Percentiles rank a stretch among this genome's conserved stretches.
phyloP scores from a whole-genome alignment of 2,113 vertebrate species.

The Uropsilus gracilis region DNA sequence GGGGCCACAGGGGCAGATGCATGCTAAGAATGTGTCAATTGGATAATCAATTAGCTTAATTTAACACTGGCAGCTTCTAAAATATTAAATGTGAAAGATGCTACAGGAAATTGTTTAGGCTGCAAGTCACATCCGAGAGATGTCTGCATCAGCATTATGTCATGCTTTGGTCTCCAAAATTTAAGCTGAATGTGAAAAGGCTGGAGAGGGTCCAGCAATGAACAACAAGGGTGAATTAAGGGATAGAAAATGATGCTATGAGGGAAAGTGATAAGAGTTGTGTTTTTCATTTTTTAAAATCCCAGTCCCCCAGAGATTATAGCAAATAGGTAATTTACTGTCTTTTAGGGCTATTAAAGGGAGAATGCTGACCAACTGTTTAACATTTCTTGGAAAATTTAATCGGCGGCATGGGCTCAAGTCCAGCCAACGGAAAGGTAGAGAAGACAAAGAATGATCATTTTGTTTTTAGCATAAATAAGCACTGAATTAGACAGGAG shows the following conservation, averaged over 20 bases:
- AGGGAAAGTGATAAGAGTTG: slow-evolving; percentile 36
- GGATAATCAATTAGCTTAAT: slow-evolving; percentile 66
- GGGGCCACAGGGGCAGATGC: not conserved
- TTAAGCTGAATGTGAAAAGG: slow-evolving; percentile 21
- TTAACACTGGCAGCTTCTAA: slow-evolving; percentile 49
- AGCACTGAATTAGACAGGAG: not conserved
- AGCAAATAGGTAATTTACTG: slow-evolving; percentile 22
- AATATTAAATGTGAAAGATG: slow-evolving; percentile 39
- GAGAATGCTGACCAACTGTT: slow-evolving; percentile 58
- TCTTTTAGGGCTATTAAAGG: not conserved
- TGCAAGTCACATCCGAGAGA: slow-evolving; percentile 38
- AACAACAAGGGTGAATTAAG: slow-evolving; percentile 22
- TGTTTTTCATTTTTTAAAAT: slow-evolving; percentile 30
- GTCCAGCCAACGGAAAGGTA: not conserved
- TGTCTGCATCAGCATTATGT: slow-evolving; percentile 59
- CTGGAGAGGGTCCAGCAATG: slow-evolving; percentile 55
- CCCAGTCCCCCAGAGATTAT: not conserved
- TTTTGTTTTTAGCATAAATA: slow-evolving; percentile 29
- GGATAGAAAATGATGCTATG: slow-evolving; percentile 25
- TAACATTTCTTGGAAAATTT: slow-evolving; percentile 42
- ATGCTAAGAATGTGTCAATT: not conserved
- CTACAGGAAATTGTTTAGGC: slow-evolving; percentile 60
- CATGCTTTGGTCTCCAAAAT: slow-evolving; percentile 49
- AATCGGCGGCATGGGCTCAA: slow-evolving; percentile 8
- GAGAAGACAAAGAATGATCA: not conserved